These are phyloP conservation scores for Meteorus cinctellus DNA, from an alignment of 2,888 invertebrate genomes.

Conservation along the genomic window DNA sequence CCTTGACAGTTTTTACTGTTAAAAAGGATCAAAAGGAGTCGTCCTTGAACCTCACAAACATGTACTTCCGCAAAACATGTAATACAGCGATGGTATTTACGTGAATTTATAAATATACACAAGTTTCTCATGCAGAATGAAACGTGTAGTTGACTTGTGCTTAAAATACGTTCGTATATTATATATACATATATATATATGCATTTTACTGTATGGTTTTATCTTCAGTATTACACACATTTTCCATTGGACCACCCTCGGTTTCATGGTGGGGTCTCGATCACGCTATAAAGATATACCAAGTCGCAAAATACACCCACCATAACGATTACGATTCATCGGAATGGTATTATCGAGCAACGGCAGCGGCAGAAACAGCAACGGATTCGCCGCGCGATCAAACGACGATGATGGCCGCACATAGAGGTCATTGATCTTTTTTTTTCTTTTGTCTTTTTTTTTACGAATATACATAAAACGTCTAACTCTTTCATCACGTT, in stretches of 20 bases:
- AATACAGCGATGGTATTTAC: neutral
- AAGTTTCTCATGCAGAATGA: too few relatives aligned
- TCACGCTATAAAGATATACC: conserved; percentile 40
- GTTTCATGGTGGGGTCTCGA: conserved; percentile 38
- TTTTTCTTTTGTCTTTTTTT: neutral
- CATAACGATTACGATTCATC: conserved; percentile 58
- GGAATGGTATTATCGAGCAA: conserved; percentile 50
- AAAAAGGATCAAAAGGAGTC: neutral
- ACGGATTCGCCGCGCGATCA: neutral
- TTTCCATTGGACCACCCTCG: conserved; percentile 56
- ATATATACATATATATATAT: neutral
- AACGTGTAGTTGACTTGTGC: too few relatives aligned
- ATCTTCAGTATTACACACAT: conserved; percentile 25
- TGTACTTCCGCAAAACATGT: neutral
- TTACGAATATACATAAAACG: conserved; percentile 13
- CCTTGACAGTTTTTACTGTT: conserved; percentile 29
- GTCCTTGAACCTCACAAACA: neutral
- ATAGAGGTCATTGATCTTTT: conserved; percentile 38
- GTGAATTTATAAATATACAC: too few relatives aligned
- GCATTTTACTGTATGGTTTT: neutral
- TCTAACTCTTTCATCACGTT: too few relatives aligned
- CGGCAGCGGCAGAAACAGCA: neutral
- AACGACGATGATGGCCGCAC: neutral
- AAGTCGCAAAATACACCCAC: conserved; percentile 52
- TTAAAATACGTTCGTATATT: neutral